These are phyloP conservation scores for Himalopsyche phryganea DNA, from an alignment of 1,140 invertebrate species.

Conservation along the genomic window DNA sequence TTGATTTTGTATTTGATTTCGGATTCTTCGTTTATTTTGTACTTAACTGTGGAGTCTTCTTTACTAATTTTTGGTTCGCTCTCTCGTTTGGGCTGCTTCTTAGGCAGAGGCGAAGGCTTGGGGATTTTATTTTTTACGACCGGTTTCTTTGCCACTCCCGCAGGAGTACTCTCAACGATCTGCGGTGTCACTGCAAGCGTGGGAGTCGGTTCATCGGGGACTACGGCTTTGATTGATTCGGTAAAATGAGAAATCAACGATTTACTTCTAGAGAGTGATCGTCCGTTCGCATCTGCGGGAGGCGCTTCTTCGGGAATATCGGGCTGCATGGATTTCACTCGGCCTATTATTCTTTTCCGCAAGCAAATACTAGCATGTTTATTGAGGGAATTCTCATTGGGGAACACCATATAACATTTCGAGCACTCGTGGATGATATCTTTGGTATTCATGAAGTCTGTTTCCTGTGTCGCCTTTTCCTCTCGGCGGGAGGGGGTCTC, in stretches of 20 bases:
- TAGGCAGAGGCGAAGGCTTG: neutral
- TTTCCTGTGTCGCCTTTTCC: conserved; percentile 45
- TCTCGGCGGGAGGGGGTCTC: conserved; percentile 48
- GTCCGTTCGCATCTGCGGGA: too few relatives aligned
- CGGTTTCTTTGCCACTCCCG: neutral
- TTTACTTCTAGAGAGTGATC: neutral
- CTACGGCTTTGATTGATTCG: neutral
- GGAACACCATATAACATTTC: conserved; percentile 53
- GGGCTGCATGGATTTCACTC: too few relatives aligned
- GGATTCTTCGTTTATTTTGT: conserved; percentile 15
- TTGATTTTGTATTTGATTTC: conserved; percentile 20
- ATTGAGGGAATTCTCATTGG: conserved; percentile 50
- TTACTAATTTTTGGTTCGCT: neutral
- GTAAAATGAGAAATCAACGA: neutral
- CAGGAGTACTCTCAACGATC: neutral
- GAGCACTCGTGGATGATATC: conserved; percentile 54
- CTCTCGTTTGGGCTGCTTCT: neutral
- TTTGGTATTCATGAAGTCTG: conserved; percentile 45
- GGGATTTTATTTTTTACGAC: neutral
- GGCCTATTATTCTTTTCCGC: conserved; percentile 37
- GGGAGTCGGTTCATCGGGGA: too few relatives aligned
- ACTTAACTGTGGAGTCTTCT: conserved; percentile 13
- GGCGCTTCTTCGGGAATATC: too few relatives aligned
- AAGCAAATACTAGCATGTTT: conserved; percentile 47
- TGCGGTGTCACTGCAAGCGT: neutral